Evolutionary conservation across 2,888 invertebrate genomes (phyloP).

Genomic region (Stenotaenia linearis): DNA sequence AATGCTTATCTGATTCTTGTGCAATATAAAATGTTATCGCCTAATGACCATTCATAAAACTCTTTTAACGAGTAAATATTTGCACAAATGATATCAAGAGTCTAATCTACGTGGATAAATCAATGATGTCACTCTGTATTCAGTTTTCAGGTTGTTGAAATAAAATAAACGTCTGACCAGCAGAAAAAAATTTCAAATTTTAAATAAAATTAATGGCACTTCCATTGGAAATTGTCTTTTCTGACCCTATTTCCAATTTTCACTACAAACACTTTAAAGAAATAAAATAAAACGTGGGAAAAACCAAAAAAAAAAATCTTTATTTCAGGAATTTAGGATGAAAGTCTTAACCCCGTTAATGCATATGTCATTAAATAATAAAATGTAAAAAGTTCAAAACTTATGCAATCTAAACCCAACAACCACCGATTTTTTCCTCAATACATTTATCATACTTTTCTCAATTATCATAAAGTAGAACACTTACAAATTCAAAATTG

Average conservation of each 20-base stretch:
- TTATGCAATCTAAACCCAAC: not conserved
- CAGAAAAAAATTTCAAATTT: no score
- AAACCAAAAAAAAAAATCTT: not conserved
- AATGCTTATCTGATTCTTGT: no score
- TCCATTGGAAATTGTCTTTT: not conserved
- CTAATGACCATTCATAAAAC: no score
- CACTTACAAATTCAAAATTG: not conserved
- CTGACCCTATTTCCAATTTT: not conserved
- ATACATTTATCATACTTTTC: not conserved
- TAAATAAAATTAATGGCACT: not conserved
- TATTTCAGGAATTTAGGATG: slow-evolving; percentile 15
- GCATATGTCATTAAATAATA: slow-evolving; percentile 17
- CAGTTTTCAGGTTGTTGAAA: no score
- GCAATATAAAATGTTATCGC: no score
- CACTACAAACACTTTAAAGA: not conserved
- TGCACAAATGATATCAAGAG: no score
- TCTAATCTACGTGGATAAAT: no score
- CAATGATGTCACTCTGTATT: no score
- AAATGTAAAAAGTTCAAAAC: not conserved
- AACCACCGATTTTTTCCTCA: not conserved
- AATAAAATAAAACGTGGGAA: slow-evolving; percentile 17
- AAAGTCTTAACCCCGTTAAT: slow-evolving; percentile 24
- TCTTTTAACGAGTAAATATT: no score
- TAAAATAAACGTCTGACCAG: no score
- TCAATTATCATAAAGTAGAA: not conserved